Percentiles rank a stretch among this genome's conserved stretches.
Conservation (phyloP, 2,113 vertebrate species). For the Ailuropoda melanoleuca region DNA sequence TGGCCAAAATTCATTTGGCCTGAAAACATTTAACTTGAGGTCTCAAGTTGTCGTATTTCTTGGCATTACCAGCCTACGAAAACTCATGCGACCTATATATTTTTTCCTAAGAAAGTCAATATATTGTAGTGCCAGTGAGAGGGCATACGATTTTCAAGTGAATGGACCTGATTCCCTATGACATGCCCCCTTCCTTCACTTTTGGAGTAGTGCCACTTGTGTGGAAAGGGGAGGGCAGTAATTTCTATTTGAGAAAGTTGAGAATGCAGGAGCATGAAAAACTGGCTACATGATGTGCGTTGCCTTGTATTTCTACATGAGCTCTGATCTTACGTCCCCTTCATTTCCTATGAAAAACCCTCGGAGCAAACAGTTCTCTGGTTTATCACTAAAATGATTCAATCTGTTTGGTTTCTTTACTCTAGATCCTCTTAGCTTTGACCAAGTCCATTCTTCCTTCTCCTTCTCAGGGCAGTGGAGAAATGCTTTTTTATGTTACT, state of each 20-base stretch:
- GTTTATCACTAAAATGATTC: background rate
- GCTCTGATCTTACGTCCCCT: background rate
- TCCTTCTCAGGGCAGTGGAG: background rate
- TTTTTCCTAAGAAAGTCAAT: conserved; percentile 23
- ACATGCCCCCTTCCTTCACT: background rate
- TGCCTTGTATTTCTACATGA: background rate
- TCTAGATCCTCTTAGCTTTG: background rate
- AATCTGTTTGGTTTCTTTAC: background rate
- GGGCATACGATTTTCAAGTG: background rate
- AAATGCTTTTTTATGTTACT: conserved; percentile 15
- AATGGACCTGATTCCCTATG: background rate
- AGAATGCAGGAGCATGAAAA: background rate
- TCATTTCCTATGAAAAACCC: background rate
- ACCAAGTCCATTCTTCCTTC: conserved; percentile 7
- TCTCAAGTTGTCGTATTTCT: conserved; percentile 17
- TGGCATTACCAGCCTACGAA: background rate
- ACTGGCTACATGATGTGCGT: background rate
- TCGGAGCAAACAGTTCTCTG: background rate
- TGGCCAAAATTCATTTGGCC: conserved; percentile 36
- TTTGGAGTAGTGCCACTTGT: background rate
- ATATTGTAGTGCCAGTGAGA: background rate
- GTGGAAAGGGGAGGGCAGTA: background rate
- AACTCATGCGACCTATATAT: background rate
- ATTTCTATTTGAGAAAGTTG: background rate
- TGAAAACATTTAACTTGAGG: background rate